Conservation (phyloP, 2,797 vertebrate species). For the Paedocypris micromegethes region DNA sequence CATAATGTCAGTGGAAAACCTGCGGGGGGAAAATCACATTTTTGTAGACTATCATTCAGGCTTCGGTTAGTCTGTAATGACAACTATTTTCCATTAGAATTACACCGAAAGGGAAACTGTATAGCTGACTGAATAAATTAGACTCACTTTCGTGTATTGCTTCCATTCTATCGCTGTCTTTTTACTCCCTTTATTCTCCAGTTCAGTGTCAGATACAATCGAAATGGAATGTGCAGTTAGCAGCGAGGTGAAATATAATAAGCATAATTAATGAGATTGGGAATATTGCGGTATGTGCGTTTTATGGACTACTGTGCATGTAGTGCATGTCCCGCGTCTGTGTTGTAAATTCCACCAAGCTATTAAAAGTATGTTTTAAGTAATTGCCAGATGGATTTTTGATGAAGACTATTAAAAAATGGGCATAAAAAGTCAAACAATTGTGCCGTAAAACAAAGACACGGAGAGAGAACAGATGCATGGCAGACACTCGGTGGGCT, state of each 20-base stretch:
- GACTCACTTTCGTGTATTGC: slow-evolving; percentile 30
- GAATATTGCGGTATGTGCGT: slow-evolving; percentile 33
- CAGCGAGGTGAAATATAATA: too few species aligned
- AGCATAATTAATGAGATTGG: slow-evolving; percentile 26
- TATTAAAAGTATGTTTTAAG: slow-evolving; percentile 53
- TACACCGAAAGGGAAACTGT: slow-evolving; percentile 3
- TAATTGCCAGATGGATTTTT: slow-evolving; percentile 55
- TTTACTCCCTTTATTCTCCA: too few species aligned
- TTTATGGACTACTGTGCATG: slow-evolving; percentile 56
- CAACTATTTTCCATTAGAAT: slow-evolving; percentile 24
- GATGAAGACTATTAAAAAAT: slow-evolving; percentile 50
- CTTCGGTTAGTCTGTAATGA: slow-evolving; percentile 37
- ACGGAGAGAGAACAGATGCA: slow-evolving; percentile 55
- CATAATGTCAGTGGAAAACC: slow-evolving; percentile 51
- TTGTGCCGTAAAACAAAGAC: slow-evolving; percentile 51
- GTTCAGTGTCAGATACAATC: neutral
- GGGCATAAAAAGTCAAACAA: slow-evolving; percentile 52
- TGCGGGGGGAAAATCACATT: slow-evolving; percentile 18
- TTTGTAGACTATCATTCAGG: slow-evolving; percentile 37
- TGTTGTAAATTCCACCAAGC: slow-evolving; percentile 42
- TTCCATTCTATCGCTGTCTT: slow-evolving; percentile 10
- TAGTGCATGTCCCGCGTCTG: slow-evolving; percentile 42
- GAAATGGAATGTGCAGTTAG: neutral
- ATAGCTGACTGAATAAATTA: too few species aligned
- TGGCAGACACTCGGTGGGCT: slow-evolving; percentile 34